phyloP scores from a whole-genome alignment of 2,888 invertebrate species.

The Saturnia japonica region DNA sequence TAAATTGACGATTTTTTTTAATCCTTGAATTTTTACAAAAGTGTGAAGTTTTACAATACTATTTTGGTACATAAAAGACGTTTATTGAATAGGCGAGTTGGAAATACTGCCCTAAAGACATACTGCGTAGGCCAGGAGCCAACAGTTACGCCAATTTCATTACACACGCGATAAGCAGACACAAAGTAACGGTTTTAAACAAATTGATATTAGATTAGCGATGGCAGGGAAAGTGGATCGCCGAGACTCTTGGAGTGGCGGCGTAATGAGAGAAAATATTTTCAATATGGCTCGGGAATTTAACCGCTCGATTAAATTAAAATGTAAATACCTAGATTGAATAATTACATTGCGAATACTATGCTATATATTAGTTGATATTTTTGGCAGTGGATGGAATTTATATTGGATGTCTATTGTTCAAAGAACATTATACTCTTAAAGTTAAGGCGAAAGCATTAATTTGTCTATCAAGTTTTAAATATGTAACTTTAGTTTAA shows the following conservation, averaged over 20 bases:
- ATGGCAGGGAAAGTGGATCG: slow-evolving; percentile 20
- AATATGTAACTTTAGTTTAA: too few relatives aligned
- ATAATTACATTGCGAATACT: slow-evolving; percentile 15
- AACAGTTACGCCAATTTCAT: slow-evolving; percentile 39
- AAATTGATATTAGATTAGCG: slow-evolving; percentile 23
- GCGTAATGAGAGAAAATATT: slow-evolving; percentile 24
- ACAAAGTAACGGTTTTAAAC: slow-evolving; percentile 40
- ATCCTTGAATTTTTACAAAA: too few relatives aligned
- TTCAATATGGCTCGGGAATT: slow-evolving; percentile 26
- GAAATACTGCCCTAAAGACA: slow-evolving; percentile 14
- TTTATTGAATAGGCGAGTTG: too few relatives aligned
- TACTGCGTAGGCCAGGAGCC: slow-evolving; percentile 30
- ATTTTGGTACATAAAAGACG: too few relatives aligned
- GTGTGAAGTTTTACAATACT: too few relatives aligned
- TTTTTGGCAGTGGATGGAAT: neutral
- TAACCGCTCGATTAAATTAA: slow-evolving; percentile 25
- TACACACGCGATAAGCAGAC: slow-evolving; percentile 39
- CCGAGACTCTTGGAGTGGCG: neutral
- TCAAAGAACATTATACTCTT: neutral
- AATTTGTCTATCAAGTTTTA: too few relatives aligned
- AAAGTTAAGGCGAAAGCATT: neutral
- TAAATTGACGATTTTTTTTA: too few relatives aligned
- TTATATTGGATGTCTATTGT: neutral
- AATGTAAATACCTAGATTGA: slow-evolving; percentile 20
- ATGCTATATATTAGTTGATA: neutral